Percentiles rank a stretch among this genome's conserved stretches.
Evolutionary conservation across 2,888 invertebrate species (phyloP).

Genomic region (Patella pellucida): DNA sequence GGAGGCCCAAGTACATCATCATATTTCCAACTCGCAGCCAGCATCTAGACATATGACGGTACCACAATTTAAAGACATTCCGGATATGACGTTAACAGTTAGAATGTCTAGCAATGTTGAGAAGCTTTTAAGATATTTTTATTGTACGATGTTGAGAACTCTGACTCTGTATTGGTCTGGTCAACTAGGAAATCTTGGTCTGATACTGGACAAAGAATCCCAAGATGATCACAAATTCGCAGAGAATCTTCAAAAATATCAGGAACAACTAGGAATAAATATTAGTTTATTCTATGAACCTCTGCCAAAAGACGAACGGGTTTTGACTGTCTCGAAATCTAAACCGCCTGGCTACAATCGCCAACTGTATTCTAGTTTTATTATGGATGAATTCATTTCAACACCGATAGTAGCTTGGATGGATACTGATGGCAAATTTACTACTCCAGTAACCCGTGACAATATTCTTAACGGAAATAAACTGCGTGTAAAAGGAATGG

Average conservation of each 20-base stretch:
- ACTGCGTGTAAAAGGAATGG: not conserved
- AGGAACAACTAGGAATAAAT: not conserved
- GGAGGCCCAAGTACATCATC: too few species aligned
- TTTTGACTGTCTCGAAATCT: not conserved
- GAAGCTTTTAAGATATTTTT: not conserved
- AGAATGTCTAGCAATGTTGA: not conserved
- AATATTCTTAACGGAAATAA: not conserved
- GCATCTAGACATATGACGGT: too few species aligned
- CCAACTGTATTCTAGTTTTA: not conserved
- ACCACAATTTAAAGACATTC: not conserved
- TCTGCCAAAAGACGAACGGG: not conserved
- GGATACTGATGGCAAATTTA: not conserved
- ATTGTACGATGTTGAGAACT: not conserved
- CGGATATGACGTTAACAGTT: not conserved
- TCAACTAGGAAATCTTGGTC: not conserved
- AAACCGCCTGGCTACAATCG: not conserved
- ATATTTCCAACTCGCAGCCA: too few species aligned
- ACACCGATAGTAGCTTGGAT: not conserved
- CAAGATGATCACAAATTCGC: not conserved
- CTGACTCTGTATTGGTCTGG: not conserved
- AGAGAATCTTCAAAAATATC: not conserved
- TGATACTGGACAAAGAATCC: slow-evolving; percentile 1
- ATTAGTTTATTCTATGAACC: not conserved
- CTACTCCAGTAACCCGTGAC: not conserved
- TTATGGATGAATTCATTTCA: not conserved